phyloP scores from a whole-genome alignment of 2,888 invertebrate species.

The Adelphocoris suturalis region DNA sequence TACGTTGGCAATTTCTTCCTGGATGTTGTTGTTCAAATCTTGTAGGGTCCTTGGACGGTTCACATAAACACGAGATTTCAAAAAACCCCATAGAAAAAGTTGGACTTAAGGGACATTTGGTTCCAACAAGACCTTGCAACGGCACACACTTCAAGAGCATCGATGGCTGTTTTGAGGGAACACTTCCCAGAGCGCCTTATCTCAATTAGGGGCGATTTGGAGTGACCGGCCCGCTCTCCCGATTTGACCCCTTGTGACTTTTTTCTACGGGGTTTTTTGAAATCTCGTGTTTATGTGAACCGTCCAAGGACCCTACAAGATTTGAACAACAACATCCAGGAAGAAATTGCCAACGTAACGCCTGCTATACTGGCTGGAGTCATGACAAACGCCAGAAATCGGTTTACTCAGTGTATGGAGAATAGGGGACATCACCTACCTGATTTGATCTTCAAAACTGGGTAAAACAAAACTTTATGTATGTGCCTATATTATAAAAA shows the following conservation, averaged over 20 bases:
- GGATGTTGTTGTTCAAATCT: too few species aligned
- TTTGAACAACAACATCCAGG: neutral
- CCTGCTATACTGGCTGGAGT: neutral
- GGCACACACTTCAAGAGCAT: conserved; percentile 30
- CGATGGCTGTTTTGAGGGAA: conserved; percentile 19
- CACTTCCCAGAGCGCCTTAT: conserved; percentile 39
- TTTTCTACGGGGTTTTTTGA: conserved; percentile 5
- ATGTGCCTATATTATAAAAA: too few species aligned
- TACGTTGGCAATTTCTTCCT: too few species aligned
- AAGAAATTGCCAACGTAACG: neutral
- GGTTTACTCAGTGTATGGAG: conserved; percentile 16
- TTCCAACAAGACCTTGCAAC: conserved; percentile 16
- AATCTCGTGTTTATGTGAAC: neutral
- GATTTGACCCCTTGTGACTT: conserved; percentile 12
- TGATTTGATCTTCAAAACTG: too few species aligned
- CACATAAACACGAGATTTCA: too few species aligned
- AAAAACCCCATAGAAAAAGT: too few species aligned
- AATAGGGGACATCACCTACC: too few species aligned
- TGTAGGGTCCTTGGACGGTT: too few species aligned
- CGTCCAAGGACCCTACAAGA: neutral
- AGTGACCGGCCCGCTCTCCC: neutral
- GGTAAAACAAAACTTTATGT: too few species aligned
- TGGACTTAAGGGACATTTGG: neutral
- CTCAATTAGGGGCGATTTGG: conserved; percentile 1
- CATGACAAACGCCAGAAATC: neutral